Base-by-base conservation (phyloP, 2,797 vertebrate species). In the Pampus argenteus region DNA sequence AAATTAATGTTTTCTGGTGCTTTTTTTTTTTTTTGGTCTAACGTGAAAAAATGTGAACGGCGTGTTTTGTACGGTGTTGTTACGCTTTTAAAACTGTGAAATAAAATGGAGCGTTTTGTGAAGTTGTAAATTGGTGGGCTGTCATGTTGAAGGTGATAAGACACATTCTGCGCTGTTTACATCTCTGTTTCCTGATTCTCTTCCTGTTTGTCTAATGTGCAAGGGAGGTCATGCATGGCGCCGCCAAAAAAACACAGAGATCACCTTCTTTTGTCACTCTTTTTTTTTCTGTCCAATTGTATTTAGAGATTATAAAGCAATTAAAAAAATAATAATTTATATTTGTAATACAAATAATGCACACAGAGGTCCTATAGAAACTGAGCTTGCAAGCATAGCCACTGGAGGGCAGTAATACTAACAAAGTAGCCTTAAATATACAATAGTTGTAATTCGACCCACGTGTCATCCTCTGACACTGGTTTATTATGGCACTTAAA, bases 171-270 rank as follows among this genome's bases (percentile, higher is more conserved):
- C 67, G 52, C 44, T 52, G 63, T 87, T 81, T 82, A 74, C 51
- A 25, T 78, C 77, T 82, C 62, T 61, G 73, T 86, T 87, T 92
- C 86, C 86, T 86, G 91, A 84, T 89, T 86, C 82, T 91, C 91
- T 95, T 96, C 94, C 94, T 96, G 93, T 94, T 95, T 91, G 78
- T 86, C 0, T 85, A 56, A 85, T 90, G 89, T 90, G 90, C 89
- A 87, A 91, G 91, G 70, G 87, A 93, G 93, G 49, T 89, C 95
- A 95, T 91, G 95, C 95, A 59, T 95, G 87, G 87, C 93, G 74
- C 66, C 68, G 85, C 75, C 63, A 86, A 82, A 88, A 87, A 88
- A 88, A 87, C 88, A 81, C 26, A 11, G 50, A 57, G 51, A 68
- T 42, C 26, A 26, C 5, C 0, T 34, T 47, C 9, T 36, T 69